Evolutionary conservation across 30 jellyfish, hydroid and myxozoan genomes (phyloP).

Genomic region (Hydractinia symbiolongicarpus): DNA sequence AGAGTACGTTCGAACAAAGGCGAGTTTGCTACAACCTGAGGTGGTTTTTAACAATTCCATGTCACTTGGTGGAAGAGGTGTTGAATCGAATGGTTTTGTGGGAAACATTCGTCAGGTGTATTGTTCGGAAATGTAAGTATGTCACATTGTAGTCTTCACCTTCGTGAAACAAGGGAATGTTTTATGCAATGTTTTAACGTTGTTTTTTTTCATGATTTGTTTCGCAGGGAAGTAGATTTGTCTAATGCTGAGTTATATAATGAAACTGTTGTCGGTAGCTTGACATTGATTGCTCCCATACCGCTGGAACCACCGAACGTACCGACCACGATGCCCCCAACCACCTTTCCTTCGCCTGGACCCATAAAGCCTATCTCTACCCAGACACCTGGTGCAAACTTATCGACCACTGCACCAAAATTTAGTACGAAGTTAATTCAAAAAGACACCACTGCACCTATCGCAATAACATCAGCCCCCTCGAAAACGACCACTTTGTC

Average conservation of each 20-base stretch:
- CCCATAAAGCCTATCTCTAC: background rate
- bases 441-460: background rate
- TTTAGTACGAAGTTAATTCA: too few species aligned
- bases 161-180: too few species aligned
- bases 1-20: background rate
- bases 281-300: conserved; percentile 24
- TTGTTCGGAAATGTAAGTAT: conserved; percentile 42
- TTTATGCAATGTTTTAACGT: background rate
- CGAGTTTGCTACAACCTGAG: background rate
- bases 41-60: background rate
- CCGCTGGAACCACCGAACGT: conserved; percentile 10
- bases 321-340: conserved; percentile 37
- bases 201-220: background rate
- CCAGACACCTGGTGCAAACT: background rate
- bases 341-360: conserved; percentile 28
- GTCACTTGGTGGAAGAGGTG: background rate
- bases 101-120: conserved; percentile 40
- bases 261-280: conserved; percentile 38
- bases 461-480: background rate
- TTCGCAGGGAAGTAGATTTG: conserved; percentile 53
- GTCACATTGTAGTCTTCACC: background rate
- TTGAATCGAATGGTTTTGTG: conserved; percentile 10
- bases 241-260: conserved; percentile 14
- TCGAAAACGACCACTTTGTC: too few species aligned
- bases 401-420: too few species aligned